Evolutionary conservation across 2,113 vertebrate genomes (phyloP), one percentile per base, ranked within the genome.

Genomic region (Meles meles): DNA sequence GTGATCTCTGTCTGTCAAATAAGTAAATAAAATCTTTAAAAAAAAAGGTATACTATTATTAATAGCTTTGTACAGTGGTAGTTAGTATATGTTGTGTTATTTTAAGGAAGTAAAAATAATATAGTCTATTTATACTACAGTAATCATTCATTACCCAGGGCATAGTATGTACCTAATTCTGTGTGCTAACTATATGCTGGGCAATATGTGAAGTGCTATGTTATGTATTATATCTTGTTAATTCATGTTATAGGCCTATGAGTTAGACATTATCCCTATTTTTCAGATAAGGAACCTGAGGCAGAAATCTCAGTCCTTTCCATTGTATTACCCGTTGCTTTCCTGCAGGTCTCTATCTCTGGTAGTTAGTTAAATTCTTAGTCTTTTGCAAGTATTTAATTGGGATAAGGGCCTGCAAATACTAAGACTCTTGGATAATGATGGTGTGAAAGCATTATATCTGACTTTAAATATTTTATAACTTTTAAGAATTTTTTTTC

Each of bases 61-160:
- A 94, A 82, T 72, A 93, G 59, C 37, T 65, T 86, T 74, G 15
- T 94, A 63, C 8, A 85, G 25, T 96, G 67, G 49, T 69, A 81
- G 37, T 86, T 69, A 81, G 37, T 86, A 1, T 86, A 61, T 96
- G n/a, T 92, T 61, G 17, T 83, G 69, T 79, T 91, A 55, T 88
- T 96, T 96, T 86, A 91, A 96, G 76, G 49, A 82, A 93, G 59
- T 93, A 67, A 96, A 95, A 94, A 93, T 86, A 95, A 95, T 77
- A 84, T 9, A 85, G 37, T 11, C 59, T 84, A 31, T 93, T 90
- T 95, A 90, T 96, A 92, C 27, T 81, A 8, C 20, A 89, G 37
- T 85, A 65, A 63, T 55, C 90, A 88, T 7, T 94, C 67, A 61
- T 76, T 96, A 39, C 37, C 27, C n/a, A 89, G 31, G 31, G 63